Conservation (phyloP, 2,888 invertebrate species). For the Ctena decussata region DNA sequence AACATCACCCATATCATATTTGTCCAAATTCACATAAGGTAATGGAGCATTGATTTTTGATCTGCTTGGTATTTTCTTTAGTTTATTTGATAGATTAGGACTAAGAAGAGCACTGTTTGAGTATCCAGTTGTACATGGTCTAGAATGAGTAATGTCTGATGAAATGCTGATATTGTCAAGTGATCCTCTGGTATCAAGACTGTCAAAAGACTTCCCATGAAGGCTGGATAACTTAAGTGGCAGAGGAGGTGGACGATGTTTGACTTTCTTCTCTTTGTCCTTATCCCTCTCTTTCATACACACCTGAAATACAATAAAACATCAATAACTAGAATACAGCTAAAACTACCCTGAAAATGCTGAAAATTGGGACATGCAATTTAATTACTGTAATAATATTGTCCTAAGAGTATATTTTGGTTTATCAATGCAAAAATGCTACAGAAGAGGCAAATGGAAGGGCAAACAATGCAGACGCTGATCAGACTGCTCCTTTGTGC, state of each 20-base stretch:
- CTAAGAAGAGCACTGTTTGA: conserved; percentile 69
- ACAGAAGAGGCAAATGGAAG: too few relatives aligned
- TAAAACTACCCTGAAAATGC: too few relatives aligned
- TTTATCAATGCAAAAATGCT: too few relatives aligned
- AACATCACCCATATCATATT: conserved; percentile 75
- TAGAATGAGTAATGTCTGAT: conserved; percentile 54
- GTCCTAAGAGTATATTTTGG: too few relatives aligned
- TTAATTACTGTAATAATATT: too few relatives aligned
- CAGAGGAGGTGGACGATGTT: conserved; percentile 67
- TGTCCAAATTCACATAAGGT: conserved; percentile 81
- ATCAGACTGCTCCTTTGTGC: too few relatives aligned
- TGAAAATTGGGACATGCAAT: too few relatives aligned
- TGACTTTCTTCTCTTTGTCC: conserved; percentile 17
- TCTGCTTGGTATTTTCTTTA: conserved; percentile 72
- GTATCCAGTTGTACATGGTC: conserved; percentile 55
- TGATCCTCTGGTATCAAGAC: conserved; percentile 39
- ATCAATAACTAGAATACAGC: too few relatives aligned
- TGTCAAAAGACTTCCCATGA: conserved; percentile 25
- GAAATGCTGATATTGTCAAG: conserved; percentile 64
- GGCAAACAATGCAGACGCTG: too few relatives aligned
- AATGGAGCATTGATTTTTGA: conserved; percentile 78
- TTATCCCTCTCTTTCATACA: conserved; percentile 43
- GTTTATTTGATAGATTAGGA: conserved; percentile 76
- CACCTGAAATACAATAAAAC: conserved; percentile 34
- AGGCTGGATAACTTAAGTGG: conserved; percentile 57